Evolutionary conservation across 2,113 vertebrate genomes (phyloP), one percentile per base, ranked within the genome.

Genomic region (Boleophthalmus pectinirostris): DNA sequence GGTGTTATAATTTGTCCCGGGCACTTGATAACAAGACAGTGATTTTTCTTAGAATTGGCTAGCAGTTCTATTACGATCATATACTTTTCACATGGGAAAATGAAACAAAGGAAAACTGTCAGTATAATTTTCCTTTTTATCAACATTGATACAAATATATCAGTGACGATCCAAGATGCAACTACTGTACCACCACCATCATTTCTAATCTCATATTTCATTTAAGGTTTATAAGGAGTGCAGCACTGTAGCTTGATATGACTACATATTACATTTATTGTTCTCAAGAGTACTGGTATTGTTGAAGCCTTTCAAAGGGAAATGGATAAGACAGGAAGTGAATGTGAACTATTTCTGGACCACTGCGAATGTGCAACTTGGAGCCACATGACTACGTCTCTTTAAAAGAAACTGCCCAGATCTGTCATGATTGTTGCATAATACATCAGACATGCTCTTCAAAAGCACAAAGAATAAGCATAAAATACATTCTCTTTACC

Each of bases 271-370:
- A 46, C 43, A 47, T 47, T 66, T 66, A 47, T 66, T 47, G 38
- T 66, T 47, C 43, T 66, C 38, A 66, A 47, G 45, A 23, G 43
- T 23, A 47, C 38, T 43, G 12, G 65, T 66, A 66, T 47, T 23
- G 38, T 66, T 47, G 21, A 46, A 78, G 57, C 51, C 15, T 75
- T 69, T 66, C 21, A 65, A 13, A 25, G 7, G 23, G 9, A n/a
- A 58, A n/a, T 46, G 14, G 24, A 73, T 61, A 71, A 21, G 72
- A 77, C 70, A 82, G 69, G 77, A 85, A 75, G 77, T 73, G 63
- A 63, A 47, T 10, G 23, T 77, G 69, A 35, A 67, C 68, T 80
- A 64, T 83, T 75, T 81, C 29, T 83, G 70, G 72, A 63, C 49
- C 56, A 20, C 51, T 35, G 58, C 12, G 16, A 65, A 18, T 38